Evolutionary conservation across 1,140 invertebrate genomes (phyloP).

Genomic region (Aphis gossypii): DNA sequence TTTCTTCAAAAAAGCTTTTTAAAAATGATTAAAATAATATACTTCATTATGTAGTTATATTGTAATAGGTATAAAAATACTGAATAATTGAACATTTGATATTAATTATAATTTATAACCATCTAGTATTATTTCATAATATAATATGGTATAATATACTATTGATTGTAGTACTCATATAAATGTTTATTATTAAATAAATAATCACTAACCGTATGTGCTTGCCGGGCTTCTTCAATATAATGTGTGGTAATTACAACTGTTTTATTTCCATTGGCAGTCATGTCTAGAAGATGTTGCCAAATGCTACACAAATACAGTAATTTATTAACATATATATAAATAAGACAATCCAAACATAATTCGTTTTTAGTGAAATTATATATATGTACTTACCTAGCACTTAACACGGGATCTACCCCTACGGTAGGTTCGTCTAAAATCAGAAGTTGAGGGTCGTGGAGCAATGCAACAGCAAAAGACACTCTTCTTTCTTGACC

Average conservation of each 20-base stretch:
- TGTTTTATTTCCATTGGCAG: slow-evolving; percentile 73
- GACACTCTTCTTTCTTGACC: slow-evolving; percentile 88
- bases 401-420: slow-evolving; percentile 85
- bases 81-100: no score
- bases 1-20: no score
- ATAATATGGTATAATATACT: not conserved
- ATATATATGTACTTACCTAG: slow-evolving; percentile 58
- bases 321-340: not conserved
- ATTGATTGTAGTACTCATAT: not conserved
- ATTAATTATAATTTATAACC: no score
- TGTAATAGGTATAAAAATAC: no score
- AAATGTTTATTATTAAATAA: not conserved
- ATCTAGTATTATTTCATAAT: no score
- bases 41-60: no score
- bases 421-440: slow-evolving; percentile 93
- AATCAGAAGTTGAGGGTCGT: slow-evolving; percentile 86
- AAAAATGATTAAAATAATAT: no score
- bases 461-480: slow-evolving; percentile 84
- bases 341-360: not conserved
- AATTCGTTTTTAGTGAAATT: not conserved
- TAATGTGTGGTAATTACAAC: slow-evolving; percentile 96
- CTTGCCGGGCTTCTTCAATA: slow-evolving; percentile 88
- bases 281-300: slow-evolving; percentile 81
- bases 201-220: slow-evolving; percentile 69
- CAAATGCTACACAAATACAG: slow-evolving; percentile 76